phyloP scores from a whole-genome alignment of 2,888 invertebrate species.

The Charanyca ferruginea region DNA sequence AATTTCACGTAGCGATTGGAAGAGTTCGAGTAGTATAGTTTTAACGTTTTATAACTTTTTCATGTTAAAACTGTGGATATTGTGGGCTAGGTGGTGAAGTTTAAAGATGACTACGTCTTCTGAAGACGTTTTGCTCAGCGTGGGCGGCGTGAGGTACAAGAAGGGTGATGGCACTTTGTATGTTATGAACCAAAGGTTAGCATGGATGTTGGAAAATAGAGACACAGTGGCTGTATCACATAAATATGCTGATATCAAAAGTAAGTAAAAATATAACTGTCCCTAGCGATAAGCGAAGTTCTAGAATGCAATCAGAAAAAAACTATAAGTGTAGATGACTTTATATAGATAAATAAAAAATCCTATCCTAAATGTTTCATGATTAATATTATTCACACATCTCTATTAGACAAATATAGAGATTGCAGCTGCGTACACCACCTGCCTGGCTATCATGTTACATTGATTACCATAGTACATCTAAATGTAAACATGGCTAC shows the following conservation, averaged over 20 bases:
- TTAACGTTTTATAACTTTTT: constrained; percentile 66
- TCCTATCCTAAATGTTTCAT: constrained; percentile 2
- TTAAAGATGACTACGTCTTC: constrained; percentile 95
- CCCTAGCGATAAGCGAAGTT: not conserved
- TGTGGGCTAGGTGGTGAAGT: constrained; percentile 53
- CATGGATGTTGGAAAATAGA: constrained; percentile 98
- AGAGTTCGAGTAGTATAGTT: constrained; percentile 65
- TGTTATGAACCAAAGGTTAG: constrained; percentile 98
- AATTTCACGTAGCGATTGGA: constrained; percentile 53
- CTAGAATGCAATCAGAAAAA: not conserved
- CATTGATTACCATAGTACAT: not conserved
- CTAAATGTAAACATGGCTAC: constrained; percentile 2
- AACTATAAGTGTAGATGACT: not conserved
- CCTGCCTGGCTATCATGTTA: constrained; percentile 30
- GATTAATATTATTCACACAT: constrained; percentile 17
- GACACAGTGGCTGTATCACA: constrained; percentile 98
- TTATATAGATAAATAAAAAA: no score
- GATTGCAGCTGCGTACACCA: constrained; percentile 1
- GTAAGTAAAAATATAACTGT: constrained; percentile 88
- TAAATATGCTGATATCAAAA: constrained; percentile 98
- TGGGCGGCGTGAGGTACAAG: constrained; percentile 97
- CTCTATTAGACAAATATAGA: constrained; percentile 6
- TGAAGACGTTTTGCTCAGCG: constrained; percentile 98
- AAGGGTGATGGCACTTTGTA: constrained; percentile 99
- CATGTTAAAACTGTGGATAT: constrained; percentile 58